phyloP scores from a whole-genome alignment of 2,888 invertebrate genomes.

The Drosophila sordidapex region DNA sequence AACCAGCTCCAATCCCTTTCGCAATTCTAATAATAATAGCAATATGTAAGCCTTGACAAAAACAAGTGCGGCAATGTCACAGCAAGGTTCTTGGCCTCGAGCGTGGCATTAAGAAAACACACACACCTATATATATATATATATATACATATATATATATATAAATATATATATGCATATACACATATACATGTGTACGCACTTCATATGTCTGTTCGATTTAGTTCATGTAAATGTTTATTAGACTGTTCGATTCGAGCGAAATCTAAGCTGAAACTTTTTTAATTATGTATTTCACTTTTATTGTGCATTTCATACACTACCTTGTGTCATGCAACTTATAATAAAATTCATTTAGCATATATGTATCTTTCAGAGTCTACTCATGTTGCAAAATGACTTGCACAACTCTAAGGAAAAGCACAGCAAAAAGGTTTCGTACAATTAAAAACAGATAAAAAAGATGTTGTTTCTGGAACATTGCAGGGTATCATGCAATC shows the following conservation, averaged over 20 bases:
- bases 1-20: constrained; percentile 15
- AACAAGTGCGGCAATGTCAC: constrained; percentile 25
- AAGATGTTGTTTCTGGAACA: neutral
- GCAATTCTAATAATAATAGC: constrained; percentile 32
- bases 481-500: constrained; percentile 8
- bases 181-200: neutral
- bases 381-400: neutral
- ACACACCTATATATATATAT: neutral
- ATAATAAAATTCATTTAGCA: neutral
- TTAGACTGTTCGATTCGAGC: neutral
- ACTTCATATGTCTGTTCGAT: neutral
- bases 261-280: neutral
- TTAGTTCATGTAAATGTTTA: neutral
- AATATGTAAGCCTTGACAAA: constrained; percentile 21
- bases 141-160: neutral
- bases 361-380: neutral
- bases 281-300: neutral
- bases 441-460: neutral
- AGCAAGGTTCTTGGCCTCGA: constrained; percentile 12
- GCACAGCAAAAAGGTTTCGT: no score
- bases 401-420: no score
- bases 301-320: neutral
- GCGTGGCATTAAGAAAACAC: constrained; percentile 1
- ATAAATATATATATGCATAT: rapidly evolving
- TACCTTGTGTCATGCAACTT: neutral